phyloP scores from a whole-genome alignment of 1,140 invertebrate species.

The Drosophila teissieri region DNA sequence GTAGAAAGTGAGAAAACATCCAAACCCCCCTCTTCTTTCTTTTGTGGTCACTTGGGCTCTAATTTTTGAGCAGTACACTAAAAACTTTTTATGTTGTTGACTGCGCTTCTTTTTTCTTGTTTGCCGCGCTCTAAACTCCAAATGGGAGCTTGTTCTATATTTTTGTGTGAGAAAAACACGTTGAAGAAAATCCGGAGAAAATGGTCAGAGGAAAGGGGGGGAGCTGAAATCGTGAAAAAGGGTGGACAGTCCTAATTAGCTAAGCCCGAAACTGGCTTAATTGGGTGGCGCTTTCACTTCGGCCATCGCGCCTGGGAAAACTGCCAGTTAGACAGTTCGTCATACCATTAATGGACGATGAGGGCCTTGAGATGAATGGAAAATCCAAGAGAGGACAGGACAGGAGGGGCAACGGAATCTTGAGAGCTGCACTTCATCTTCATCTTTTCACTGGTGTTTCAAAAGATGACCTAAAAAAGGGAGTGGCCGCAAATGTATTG shows the following conservation, averaged over 20 bases:
- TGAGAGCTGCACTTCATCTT: constrained; percentile 9
- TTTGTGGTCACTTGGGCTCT: constrained; percentile 37
- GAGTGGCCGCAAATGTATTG: not conserved
- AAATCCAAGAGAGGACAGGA: not conserved
- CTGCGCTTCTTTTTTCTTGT: constrained; percentile 14
- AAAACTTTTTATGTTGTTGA: constrained; percentile 25
- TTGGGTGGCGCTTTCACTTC: constrained; percentile 45
- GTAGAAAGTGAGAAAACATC: constrained; percentile 8
- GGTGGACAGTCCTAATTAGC: constrained; percentile 52
- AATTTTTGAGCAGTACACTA: constrained; percentile 31
- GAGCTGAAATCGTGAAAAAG: not conserved
- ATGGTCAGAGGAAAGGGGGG: not conserved
- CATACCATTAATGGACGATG: constrained; percentile 36
- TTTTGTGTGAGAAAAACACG: constrained; percentile 37
- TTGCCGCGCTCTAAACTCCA: constrained; percentile 25
- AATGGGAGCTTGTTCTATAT: constrained; percentile 39
- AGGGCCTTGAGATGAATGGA: constrained; percentile 31
- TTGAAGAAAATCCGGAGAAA: constrained; percentile 19
- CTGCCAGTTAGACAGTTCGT: constrained; percentile 39
- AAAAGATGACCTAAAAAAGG: not conserved
- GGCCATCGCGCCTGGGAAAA: constrained; percentile 36
- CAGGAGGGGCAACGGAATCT: constrained; percentile 1
- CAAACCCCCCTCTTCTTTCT: not conserved
- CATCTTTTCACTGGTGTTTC: not conserved
- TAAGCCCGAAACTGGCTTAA: constrained; percentile 55